Percentiles rank a stretch among this genome's conserved stretches.
Evolutionary conservation across 2,113 vertebrate species (phyloP).

Genomic region (Pithys albifrons): DNA sequence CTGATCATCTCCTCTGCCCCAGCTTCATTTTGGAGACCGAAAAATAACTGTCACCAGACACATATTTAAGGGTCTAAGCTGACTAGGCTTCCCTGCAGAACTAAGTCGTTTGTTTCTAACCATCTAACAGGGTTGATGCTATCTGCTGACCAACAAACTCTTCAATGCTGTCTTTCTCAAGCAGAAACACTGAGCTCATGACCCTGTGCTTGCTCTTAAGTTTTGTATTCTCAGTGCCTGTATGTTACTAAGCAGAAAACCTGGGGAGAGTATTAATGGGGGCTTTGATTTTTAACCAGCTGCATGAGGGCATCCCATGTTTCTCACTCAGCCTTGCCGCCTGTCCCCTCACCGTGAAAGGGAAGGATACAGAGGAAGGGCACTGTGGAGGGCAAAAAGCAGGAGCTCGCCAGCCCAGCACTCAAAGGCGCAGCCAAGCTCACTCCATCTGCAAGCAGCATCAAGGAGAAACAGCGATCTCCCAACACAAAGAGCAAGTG

Average conservation of each 20-base stretch:
- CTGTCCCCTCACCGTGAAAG: neutral
- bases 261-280: neutral
- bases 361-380: neutral
- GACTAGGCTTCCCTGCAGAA: neutral
- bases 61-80: neutral
- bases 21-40: neutral
- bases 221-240: slow-evolving; percentile 20
- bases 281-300: neutral
- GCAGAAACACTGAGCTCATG: neutral
- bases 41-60: neutral
- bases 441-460: neutral
- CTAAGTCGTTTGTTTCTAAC: neutral
- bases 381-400: neutral
- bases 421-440: neutral
- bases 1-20: neutral
- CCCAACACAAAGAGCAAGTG: neutral
- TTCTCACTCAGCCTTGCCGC: neutral
- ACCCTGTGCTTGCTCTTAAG: neutral
- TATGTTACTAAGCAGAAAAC: slow-evolving; percentile 14
- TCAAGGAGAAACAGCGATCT: neutral
- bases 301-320: neutral
- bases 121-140: neutral
- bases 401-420: rapidly evolving
- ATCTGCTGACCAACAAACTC: slow-evolving; percentile 1
- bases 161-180: neutral